Evolutionary conservation across 1,140 invertebrate species (phyloP).

Genomic region (Drosophila ananassae): DNA sequence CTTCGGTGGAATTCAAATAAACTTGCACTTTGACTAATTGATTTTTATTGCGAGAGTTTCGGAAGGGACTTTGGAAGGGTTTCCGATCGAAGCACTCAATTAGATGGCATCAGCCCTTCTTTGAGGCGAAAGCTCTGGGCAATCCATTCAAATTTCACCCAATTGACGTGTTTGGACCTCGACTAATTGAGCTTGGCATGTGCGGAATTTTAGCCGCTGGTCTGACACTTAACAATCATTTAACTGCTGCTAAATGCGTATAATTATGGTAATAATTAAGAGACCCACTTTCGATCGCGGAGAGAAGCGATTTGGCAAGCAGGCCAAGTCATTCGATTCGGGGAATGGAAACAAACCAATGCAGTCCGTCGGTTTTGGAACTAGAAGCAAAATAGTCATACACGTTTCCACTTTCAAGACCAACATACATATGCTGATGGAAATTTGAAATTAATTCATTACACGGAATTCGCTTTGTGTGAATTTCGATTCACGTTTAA

Average conservation of each 20-base stretch:
- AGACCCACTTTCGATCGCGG: conserved; percentile 37
- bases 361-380: background rate
- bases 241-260: conserved; percentile 34
- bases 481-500: conserved; percentile 15
- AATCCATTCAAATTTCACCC: conserved; percentile 24
- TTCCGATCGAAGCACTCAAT: conserved; percentile 24
- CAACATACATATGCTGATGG: background rate
- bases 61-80: background rate
- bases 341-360: conserved; percentile 13
- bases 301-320: conserved; percentile 35
- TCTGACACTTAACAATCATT: conserved; percentile 25
- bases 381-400: background rate
- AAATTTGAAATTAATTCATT: conserved; percentile 43
- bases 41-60: conserved; percentile 31
- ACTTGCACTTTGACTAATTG: conserved; percentile 47
- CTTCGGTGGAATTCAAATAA: conserved; percentile 10
- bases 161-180: conserved; percentile 33
- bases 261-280: conserved; percentile 42
- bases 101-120: conserved; percentile 4
- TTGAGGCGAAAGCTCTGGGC: conserved; percentile 24
- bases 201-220: conserved; percentile 39
- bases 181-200: conserved; percentile 28
- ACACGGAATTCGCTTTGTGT: conserved; percentile 6
- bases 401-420: background rate
- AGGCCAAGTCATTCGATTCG: conserved; percentile 14